Conservation (phyloP, 1,140 invertebrate species). For the Cyclina sinensis region DNA sequence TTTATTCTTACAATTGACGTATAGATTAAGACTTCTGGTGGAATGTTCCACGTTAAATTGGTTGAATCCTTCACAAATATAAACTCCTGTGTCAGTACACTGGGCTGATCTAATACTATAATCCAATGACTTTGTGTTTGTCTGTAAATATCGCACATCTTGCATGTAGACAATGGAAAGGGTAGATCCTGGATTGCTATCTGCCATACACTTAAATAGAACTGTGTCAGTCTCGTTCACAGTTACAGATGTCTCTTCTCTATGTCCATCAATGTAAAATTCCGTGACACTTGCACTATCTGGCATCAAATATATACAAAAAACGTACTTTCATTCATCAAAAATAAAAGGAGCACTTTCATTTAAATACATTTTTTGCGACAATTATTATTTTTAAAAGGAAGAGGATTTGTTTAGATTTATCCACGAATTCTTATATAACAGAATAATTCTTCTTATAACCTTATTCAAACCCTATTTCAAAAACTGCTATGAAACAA, state of each 20-base stretch:
- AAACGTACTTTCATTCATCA: too few relatives aligned
- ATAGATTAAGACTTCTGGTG: not conserved
- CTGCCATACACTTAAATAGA: not conserved
- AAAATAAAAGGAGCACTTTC: too few relatives aligned
- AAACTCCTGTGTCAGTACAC: not conserved
- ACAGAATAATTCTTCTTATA: too few relatives aligned
- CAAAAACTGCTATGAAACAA: too few relatives aligned
- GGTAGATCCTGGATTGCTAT: conserved; percentile 2
- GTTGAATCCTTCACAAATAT: not conserved
- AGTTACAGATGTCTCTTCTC: not conserved
- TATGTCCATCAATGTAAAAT: not conserved
- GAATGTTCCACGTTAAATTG: not conserved
- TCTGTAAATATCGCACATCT: not conserved
- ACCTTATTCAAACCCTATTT: too few relatives aligned
- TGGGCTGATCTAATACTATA: not conserved
- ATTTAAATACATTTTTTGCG: too few relatives aligned
- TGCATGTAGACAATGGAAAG: not conserved
- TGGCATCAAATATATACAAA: too few relatives aligned
- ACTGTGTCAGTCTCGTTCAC: not conserved
- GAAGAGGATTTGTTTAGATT: too few relatives aligned
- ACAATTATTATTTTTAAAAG: too few relatives aligned
- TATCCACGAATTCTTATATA: too few relatives aligned
- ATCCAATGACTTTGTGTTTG: not conserved
- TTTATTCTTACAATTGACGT: not conserved
- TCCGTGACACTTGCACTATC: not conserved